Conservation (phyloP, 2,113 vertebrate species). For the Prunella himalayana region DNA sequence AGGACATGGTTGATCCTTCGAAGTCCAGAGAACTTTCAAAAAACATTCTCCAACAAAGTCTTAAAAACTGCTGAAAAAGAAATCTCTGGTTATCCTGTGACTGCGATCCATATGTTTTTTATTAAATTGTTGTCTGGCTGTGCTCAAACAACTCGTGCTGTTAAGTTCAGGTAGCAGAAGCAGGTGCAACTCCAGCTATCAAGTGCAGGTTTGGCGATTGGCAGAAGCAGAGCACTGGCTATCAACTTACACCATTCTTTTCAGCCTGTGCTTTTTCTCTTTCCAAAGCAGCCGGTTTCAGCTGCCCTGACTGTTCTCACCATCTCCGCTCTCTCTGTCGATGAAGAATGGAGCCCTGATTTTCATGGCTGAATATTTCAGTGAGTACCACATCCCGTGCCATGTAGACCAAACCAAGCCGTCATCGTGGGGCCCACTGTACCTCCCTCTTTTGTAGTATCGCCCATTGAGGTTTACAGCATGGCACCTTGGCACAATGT, state of each 20-base stretch:
- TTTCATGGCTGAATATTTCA: constrained; percentile 85
- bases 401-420: constrained; percentile 87
- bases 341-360: constrained; percentile 77
- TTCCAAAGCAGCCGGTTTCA: background rate
- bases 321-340: constrained; percentile 78
- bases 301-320: constrained; percentile 36
- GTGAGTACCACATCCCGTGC: constrained; percentile 87
- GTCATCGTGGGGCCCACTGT: constrained; percentile 75
- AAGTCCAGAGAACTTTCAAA: background rate
- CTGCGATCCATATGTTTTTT: background rate
- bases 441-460: constrained; percentile 80
- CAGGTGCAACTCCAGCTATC: background rate
- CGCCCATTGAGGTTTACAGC: constrained; percentile 84
- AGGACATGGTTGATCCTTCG: background rate
- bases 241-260: background rate
- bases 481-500: constrained; percentile 74
- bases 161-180: background rate
- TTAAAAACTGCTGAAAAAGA: background rate
- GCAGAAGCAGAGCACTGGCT: background rate
- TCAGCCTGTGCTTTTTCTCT: background rate
- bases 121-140: background rate
- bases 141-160: background rate
- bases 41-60: background rate
- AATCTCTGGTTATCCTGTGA: background rate
- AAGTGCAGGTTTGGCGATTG: background rate